phyloP scores from a whole-genome alignment of 2,113 vertebrate species.

The Neotragus pygmaeus region DNA sequence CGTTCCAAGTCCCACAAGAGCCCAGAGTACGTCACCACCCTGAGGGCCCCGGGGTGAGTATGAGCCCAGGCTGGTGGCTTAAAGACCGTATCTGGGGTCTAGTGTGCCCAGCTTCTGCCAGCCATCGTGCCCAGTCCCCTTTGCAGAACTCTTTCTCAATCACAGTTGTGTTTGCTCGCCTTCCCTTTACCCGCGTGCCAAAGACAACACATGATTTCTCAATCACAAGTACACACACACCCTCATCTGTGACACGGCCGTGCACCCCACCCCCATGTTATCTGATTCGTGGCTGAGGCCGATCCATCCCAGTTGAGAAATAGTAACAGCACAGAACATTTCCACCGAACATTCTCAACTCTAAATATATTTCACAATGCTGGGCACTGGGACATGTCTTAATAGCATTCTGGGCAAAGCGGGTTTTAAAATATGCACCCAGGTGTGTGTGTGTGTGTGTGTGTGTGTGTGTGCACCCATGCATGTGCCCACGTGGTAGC shows the following conservation, averaged over 20 bases:
- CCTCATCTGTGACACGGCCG: neutral
- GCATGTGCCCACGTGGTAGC: neutral
- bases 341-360: neutral
- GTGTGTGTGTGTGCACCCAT: neutral
- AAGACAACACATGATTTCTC: conserved; percentile 65
- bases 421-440: neutral
- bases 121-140: neutral
- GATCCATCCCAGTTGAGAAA: conserved; percentile 55
- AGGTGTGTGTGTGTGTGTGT: neutral
- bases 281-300: conserved; percentile 2
- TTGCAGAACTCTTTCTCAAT: conserved; percentile 61
- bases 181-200: conserved; percentile 43
- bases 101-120: neutral
- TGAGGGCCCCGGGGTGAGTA: neutral
- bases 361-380: neutral
- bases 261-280: neutral
- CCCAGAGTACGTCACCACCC: neutral
- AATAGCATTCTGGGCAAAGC: conserved; percentile 4
- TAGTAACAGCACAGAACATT: conserved; percentile 42
- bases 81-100: neutral
- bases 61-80: rapidly evolving
- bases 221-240: conserved; percentile 8
- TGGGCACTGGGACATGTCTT: neutral
- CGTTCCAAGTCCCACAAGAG: neutral
- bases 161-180: conserved; percentile 31